These are phyloP conservation scores for Tychaedon coryphoeus DNA, from an alignment of 2,113 vertebrate genomes.

Conservation along the genomic window DNA sequence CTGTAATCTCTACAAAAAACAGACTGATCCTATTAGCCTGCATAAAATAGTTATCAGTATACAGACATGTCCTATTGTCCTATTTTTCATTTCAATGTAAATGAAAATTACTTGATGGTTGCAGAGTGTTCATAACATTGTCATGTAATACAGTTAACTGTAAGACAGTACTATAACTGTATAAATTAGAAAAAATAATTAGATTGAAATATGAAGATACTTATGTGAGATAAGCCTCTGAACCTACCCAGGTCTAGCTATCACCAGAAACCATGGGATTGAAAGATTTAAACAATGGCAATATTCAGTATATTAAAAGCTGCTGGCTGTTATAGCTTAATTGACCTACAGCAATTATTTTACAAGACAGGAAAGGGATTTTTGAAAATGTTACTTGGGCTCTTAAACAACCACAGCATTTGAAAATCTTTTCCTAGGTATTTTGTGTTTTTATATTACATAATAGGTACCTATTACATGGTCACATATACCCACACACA, in stretches of 20 bases:
- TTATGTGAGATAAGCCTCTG: not conserved
- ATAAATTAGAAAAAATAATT: constrained; percentile 28
- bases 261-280: not conserved
- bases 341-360: not conserved
- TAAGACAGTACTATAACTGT: not conserved
- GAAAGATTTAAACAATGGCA: not conserved
- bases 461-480: not conserved
- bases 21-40: not conserved
- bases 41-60: not conserved
- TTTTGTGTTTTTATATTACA: not conserved
- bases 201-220: not conserved
- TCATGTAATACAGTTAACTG: not conserved
- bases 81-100: not conserved
- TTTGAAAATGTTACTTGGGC: not conserved
- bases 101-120: not conserved
- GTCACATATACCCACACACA: not conserved
- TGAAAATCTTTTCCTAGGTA: not conserved
- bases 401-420: not conserved
- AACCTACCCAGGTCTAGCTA: not conserved
- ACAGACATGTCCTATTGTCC: not conserved
- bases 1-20: not conserved
- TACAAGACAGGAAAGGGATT: not conserved
- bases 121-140: not conserved
- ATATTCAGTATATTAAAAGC: not conserved
- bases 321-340: not conserved